Base-by-base conservation (phyloP, 2,797 vertebrate species). In the Siniperca undulata region DNA sequence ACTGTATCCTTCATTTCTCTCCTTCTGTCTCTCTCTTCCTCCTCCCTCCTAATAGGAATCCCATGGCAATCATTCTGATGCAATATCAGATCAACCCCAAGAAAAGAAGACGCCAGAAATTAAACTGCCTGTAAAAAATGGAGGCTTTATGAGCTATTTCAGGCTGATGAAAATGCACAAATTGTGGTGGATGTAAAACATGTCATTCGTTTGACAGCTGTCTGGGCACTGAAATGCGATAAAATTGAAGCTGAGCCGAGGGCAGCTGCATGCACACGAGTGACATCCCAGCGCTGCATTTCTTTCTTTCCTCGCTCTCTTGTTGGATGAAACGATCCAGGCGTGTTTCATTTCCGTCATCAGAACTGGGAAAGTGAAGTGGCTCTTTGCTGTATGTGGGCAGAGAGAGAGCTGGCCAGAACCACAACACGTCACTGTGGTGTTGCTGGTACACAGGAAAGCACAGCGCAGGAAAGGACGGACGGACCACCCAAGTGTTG, bases 31-130 rank as follows among this genome's bases (percentile, higher is more conserved):
- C 65, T 52, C 80, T 65, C 42, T 50, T 70, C 74, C 72, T 77
- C 79, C 74, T 81, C 30, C 56, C 46, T 74, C 75, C 82, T 86
- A 84, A 84, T 80, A 86, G 86, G 80, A 94, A 90, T 91, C 91
- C 89, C 87, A 77, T 85, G 79, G 88, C 86, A 90, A 92, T 93
- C 87, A 83, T 83, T 84, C 85, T 91, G 92, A 93, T 84, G 92
- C 91, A 92, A 93, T 53, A 87, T 81, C 50, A 48, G 82, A 94
- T 94, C 91, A 92, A 91, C 79, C 83, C 70, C 4, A 38, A 85
- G 82, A 88, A 90, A 87, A 87, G 84, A 85, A 70, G 55, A 81
- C 2, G 55, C 53, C 78, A 91, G 77, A 91, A 86, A 91, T 89
- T 74, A 91, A 92, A 77, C 78, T 5, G 84, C 65, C 64, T 60